A percentile compares a stretch with the other conserved stretches of the same genome.
phyloP scores from a whole-genome alignment of 1,140 invertebrate species.

The Hycleus phaleratus region DNA sequence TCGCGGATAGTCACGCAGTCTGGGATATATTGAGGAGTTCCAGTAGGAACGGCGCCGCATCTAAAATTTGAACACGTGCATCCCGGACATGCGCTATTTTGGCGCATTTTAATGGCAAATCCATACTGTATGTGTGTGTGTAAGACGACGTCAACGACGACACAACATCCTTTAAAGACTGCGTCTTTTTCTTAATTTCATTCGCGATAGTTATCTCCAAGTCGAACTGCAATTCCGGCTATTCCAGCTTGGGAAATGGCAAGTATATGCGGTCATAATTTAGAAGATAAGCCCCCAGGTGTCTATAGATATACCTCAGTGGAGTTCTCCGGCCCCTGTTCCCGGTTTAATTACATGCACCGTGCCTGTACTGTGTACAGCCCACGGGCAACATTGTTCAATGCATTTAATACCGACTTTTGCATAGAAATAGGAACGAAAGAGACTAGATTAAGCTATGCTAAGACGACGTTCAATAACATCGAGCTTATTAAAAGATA shows the following conservation, averaged over 20 bases:
- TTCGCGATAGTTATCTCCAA: too few species aligned
- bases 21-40: constrained; percentile 3
- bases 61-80: constrained; percentile 29
- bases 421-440: too few species aligned
- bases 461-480: too few species aligned
- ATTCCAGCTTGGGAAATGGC: neutral
- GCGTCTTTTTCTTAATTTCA: too few species aligned
- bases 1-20: constrained; percentile 20
- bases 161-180: too few species aligned
- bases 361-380: neutral
- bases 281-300: constrained; percentile 20
- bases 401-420: too few species aligned
- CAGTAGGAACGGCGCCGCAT: constrained; percentile 6
- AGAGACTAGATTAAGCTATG: too few species aligned
- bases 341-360: constrained; percentile 14
- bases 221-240: too few species aligned
- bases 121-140: constrained; percentile 24
- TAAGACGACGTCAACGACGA: too few species aligned
- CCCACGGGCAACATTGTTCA: too few species aligned
- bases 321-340: neutral
- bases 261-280: constrained; percentile 19
- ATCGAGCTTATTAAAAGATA: too few species aligned
- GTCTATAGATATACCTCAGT: constrained; percentile 9
- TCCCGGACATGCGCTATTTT: constrained; percentile 23
- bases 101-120: constrained; percentile 34